phyloP scores from a whole-genome alignment of 2,113 vertebrate species.

The Podiceps cristatus region DNA sequence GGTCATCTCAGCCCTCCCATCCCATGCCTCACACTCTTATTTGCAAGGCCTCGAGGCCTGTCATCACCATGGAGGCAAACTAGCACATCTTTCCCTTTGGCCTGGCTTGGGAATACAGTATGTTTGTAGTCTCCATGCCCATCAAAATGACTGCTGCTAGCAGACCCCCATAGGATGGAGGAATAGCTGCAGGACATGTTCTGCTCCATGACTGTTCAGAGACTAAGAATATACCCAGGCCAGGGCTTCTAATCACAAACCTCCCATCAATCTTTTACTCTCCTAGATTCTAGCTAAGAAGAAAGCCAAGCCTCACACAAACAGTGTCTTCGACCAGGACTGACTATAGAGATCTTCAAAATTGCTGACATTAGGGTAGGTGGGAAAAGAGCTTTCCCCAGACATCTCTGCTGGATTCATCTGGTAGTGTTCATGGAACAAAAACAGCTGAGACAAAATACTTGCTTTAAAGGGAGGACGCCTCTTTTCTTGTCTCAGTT shows the following conservation, averaged over 20 bases:
- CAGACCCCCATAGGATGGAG: not conserved
- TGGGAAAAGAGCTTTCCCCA: not conserved
- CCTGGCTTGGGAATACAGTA: not conserved
- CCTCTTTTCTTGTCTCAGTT: not conserved
- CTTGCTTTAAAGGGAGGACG: not conserved
- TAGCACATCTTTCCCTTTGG: not conserved
- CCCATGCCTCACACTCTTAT: not conserved
- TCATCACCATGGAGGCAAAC: constrained; percentile 28
- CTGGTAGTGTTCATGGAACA: not conserved
- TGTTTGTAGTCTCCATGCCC: not conserved
- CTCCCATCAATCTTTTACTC: not conserved
- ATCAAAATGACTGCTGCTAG: not conserved
- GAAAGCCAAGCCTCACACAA: not conserved
- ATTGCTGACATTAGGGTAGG: not conserved
- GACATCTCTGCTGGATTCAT: not conserved
- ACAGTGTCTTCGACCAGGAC: not conserved
- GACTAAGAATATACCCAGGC: not conserved
- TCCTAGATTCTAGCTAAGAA: not conserved
- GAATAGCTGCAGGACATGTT: not conserved
- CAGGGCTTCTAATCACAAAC: not conserved
- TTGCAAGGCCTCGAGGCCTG: not conserved
- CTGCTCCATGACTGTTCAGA: not conserved
- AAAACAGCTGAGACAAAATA: not conserved
- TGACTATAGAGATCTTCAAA: not conserved
- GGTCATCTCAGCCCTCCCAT: not conserved